A percentile compares a stretch with the other conserved stretches of the same genome.
These are phyloP conservation scores for Ornithoptera alexandrae DNA, from an alignment of 2,888 invertebrate genomes.

Conservation along the genomic window DNA sequence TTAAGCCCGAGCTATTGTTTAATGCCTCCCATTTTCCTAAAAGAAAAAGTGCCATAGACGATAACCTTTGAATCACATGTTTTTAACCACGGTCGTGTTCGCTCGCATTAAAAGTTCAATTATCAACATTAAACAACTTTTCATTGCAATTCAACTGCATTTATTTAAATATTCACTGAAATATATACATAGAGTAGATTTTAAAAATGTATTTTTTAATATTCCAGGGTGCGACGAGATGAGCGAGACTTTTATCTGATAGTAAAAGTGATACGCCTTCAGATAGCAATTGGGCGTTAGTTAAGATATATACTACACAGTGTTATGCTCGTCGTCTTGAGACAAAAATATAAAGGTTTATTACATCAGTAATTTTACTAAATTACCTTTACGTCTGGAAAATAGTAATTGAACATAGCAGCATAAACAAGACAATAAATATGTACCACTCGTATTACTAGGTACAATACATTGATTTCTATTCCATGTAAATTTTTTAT, in stretches of 20 bases:
- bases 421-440: no score
- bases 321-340: neutral
- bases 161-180: neutral
- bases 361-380: no score
- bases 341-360: neutral
- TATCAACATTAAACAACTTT: neutral
- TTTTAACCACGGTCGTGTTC: neutral
- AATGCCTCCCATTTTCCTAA: neutral
- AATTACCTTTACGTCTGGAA: no score
- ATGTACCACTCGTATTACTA: no score
- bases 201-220: no score
- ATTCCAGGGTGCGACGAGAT: no score
- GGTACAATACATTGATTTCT: no score
- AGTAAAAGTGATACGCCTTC: neutral
- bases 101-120: neutral
- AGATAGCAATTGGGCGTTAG: neutral
- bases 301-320: neutral
- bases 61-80: neutral
- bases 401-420: no score
- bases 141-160: neutral
- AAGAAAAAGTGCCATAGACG: neutral
- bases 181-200: no score
- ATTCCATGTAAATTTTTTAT: no score
- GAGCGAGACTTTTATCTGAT: no score
- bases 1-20: slow-evolving; percentile 8